Evolutionary conservation across 2,888 invertebrate genomes (phyloP).

Genomic region (Drosophila neotestacea): DNA sequence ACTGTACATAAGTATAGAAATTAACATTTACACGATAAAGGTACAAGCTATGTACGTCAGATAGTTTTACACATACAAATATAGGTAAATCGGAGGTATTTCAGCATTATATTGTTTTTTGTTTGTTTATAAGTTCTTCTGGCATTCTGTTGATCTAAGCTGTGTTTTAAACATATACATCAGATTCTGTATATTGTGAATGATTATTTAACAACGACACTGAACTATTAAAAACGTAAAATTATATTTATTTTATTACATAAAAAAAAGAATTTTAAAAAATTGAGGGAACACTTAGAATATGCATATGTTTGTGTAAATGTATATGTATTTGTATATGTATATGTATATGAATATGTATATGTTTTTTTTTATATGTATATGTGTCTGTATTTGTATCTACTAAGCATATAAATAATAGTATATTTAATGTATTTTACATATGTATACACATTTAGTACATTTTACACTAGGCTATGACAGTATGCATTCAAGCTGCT

Average conservation of each 20-base stretch:
- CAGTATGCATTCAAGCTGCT: conserved; percentile 8
- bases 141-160: conserved; percentile 15
- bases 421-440: conserved; percentile 25
- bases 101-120: conserved; percentile 58
- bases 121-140: conserved; percentile 20
- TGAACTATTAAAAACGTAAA: conserved; percentile 26
- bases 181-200: conserved; percentile 21
- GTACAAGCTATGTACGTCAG: conserved; percentile 11
- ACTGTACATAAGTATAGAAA: conserved; percentile 9
- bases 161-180: conserved; percentile 32
- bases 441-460: conserved; percentile 35
- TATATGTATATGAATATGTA: conserved; percentile 11
- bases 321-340: conserved; percentile 38
- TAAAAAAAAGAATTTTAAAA: conserved; percentile 33
- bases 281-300: conserved; percentile 19
- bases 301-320: conserved; percentile 17
- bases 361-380: conserved; percentile 12
- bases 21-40: conserved; percentile 19
- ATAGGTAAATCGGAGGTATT: conserved; percentile 68
- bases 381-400: conserved; percentile 7
- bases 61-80: conserved; percentile 34
- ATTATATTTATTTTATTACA: conserved; percentile 19
- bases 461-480: conserved; percentile 29
- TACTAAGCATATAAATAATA: not conserved
- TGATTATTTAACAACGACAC: conserved; percentile 30